Conservation (phyloP, 2,113 vertebrate genomes). For the Brachypteracias leptosomus region DNA sequence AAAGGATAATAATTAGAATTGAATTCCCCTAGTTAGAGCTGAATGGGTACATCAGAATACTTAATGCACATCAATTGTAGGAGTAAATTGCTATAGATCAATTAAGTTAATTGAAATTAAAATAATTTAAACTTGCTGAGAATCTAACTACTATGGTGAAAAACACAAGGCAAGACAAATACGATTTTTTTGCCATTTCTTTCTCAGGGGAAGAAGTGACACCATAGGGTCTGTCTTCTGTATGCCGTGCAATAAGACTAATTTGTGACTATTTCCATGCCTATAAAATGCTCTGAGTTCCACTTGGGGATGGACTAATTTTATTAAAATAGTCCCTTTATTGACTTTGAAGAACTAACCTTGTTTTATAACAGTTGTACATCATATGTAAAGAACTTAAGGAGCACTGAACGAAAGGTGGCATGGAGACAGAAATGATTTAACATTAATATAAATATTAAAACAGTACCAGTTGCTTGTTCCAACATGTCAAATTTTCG, state of each 20-base stretch:
- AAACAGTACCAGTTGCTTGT: neutral
- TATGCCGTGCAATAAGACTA: fast-evolving
- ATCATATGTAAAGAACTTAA: neutral
- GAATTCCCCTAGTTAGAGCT: neutral
- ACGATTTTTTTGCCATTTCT: neutral
- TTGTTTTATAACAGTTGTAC: neutral
- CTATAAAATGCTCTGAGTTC: neutral
- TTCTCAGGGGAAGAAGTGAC: neutral
- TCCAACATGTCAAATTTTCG: neutral
- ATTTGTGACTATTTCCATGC: neutral
- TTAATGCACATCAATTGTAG: neutral
- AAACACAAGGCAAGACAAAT: neutral
- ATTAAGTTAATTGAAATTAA: neutral
- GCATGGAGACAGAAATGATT: neutral
- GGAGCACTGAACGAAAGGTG: neutral
- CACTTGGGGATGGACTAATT: neutral
- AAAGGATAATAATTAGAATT: neutral
- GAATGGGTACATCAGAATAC: neutral
- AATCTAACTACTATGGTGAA: neutral
- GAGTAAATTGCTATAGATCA: neutral
- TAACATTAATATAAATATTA: neutral
- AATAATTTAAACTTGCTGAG: neutral
- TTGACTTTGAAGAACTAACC: neutral
- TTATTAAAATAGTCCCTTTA: neutral
- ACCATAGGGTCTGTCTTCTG: neutral